Base-by-base conservation (phyloP, 1,140 invertebrate genomes). In the Sitodiplosis mosellana region DNA sequence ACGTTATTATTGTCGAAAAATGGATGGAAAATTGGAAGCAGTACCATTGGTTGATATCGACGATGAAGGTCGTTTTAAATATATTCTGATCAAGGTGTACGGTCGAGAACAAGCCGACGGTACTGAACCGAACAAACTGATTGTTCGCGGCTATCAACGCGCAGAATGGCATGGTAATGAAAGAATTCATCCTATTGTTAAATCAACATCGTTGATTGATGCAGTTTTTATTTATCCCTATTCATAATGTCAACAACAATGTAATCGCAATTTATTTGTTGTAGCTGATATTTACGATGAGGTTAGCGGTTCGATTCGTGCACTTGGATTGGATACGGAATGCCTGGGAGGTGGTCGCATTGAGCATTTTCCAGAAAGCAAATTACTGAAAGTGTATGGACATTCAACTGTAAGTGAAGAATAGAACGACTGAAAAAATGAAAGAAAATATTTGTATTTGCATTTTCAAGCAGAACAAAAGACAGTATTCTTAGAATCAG, bases 321-420 rank as follows among this genome's bases (percentile, higher is more conserved):
- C 48, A 8, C 51, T 61, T 18, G 70, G 69, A 8, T 49, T 83
- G 50, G 72, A 77, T 40, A 67, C 72, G 44, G 72, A 83, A 53
- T 84, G 82, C 59, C 55, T 80, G 4, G 84, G 84, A 4, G 84
- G 84, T 43, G 84, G 84, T n/a, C 68, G 82, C 50, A 86, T 87
- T 52, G 60, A 74, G 5, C 81, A 85, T 55, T 68, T 79, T 15
- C 63, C 76, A 0, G 59, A 61, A 1, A 66, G 72, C 8, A 83
- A 81, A 52, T 69, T 64, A 20, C 69, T 87, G 8, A 69, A 76
- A 54, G 77, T 87, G 41, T 87, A 79, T 58, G 83, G 83, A 48
- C 83, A 83, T 56, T 87, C 83, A 3, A 73, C 80, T 69, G 79
- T 79, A 61, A 58, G 50, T 46, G 27, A 21, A 27, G 4, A 27